Conservation (phyloP, 2,888 invertebrate species). For the Luperina testacea region DNA sequence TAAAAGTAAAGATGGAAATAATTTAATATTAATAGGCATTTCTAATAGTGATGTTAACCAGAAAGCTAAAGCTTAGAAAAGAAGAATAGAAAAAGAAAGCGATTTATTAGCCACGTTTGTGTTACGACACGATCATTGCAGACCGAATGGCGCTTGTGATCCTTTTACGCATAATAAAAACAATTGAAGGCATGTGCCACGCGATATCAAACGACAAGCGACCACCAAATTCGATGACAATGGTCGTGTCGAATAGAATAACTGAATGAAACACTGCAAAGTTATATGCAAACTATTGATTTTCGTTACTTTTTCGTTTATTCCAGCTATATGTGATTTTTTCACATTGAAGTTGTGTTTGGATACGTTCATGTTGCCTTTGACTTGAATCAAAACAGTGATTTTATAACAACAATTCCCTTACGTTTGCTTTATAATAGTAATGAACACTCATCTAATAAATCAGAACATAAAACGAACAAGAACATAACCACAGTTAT, state of each 20-base stretch:
- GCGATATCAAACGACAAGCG: conserved; percentile 68
- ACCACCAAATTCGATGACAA: conserved; percentile 78
- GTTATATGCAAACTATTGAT: conserved; percentile 46
- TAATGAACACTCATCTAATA: conserved; percentile 15
- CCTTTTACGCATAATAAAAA: conserved; percentile 70
- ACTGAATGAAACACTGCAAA: conserved; percentile 62
- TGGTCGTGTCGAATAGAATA: conserved; percentile 69
- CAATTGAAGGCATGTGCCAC: conserved; percentile 70
- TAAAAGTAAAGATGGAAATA: neutral
- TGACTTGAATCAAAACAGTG: neutral
- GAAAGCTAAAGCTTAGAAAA: conserved; percentile 51
- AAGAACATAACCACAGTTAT: conserved; percentile 30
- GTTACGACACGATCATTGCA: conserved; percentile 61
- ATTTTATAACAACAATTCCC: neutral
- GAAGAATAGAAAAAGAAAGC: conserved; percentile 65
- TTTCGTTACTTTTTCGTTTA: neutral
- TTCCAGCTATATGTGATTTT: neutral
- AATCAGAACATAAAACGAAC: conserved; percentile 40
- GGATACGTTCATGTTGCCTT: neutral
- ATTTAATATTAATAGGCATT: conserved; percentile 9
- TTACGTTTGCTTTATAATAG: conserved; percentile 3
- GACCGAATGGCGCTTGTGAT: conserved; percentile 71
- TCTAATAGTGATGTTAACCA: conserved; percentile 18
- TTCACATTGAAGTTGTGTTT: neutral
- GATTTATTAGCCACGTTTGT: conserved; percentile 65